Evolutionary conservation across 2,797 vertebrate species (phyloP), one percentile per base, ranked within the genome.

Genomic region (Hoplostethus mediterraneus): DNA sequence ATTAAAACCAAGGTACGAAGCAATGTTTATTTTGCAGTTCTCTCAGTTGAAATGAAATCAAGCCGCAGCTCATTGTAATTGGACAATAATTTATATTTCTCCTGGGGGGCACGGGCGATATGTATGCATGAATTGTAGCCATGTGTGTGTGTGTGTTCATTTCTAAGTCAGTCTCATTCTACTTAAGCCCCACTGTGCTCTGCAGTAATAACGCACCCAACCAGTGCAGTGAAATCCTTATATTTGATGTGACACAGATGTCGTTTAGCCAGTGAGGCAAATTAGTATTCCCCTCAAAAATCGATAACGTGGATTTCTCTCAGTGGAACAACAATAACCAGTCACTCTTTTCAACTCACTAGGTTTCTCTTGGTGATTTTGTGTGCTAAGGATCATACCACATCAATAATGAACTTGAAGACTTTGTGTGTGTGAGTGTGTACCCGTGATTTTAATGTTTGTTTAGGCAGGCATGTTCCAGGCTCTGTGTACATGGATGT

Each of bases 21-120:
- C 48, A n/a, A n/a, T 49, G 48, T 49, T 49, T 49, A 49, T 49
- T 49, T 17, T 49, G 48, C 48, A 49, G 48, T 7, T 49, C n/a
- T 49, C 7, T 49, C 48, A 21, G 48, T n/a, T 17, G 48, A n/a
- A 49, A 17, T 17, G 1, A 49, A 49, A 49, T 49, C 7, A n/a
- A 17, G 48, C 48, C 2, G n/a, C 48, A 49, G 44, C 44, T 47
- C n/a, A 49, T 49, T 49, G 17, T n/a, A 8, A 49, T 49, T n/a
- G 48, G 48, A 3, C 16, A 17, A 8, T n/a, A 49, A 49, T 21
- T 49, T 9, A 17, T 49, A 6, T 49, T 17, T 49, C 48, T 49
- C 48, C n/a, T 49, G 16, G 48, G 2, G 2, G 48, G n/a, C n/a
- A 9, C 48, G 5, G 48, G 48, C 48, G 17, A 49, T 49, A 17